Evolutionary conservation across 2,113 vertebrate genomes (phyloP).

Genomic region (Synodontis membranacea): DNA sequence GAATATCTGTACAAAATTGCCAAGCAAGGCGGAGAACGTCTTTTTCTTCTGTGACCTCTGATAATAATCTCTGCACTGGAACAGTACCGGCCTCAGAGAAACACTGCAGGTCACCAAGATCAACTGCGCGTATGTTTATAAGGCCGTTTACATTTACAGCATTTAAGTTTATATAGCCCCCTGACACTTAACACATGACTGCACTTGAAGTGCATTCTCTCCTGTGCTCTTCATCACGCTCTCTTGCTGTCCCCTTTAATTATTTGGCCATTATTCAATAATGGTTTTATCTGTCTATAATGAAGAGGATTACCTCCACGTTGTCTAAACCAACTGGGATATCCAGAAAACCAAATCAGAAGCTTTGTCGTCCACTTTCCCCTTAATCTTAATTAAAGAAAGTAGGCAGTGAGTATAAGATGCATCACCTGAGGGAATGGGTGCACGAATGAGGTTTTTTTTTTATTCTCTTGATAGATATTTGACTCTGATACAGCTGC

Average conservation of each 20-base stretch:
- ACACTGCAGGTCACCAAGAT: background rate
- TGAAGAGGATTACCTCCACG: background rate
- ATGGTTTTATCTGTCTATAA: conserved; percentile 15
- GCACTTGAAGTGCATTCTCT: background rate
- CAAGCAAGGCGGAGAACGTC: background rate
- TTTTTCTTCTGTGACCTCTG: background rate
- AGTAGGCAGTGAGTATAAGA: background rate
- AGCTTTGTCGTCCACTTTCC: background rate
- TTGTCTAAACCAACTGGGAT: background rate
- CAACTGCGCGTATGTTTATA: background rate
- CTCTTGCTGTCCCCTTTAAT: conserved; percentile 3
- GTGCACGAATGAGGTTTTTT: background rate
- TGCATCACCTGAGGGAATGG: background rate
- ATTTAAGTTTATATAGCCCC: background rate
- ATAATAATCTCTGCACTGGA: background rate
- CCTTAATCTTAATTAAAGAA: background rate
- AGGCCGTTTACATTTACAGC: background rate
- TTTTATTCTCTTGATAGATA: background rate
- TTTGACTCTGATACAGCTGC: background rate
- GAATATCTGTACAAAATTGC: background rate
- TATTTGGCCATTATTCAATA: conserved; percentile 27
- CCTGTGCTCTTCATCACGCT: background rate
- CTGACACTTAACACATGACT: background rate
- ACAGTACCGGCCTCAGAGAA: background rate
- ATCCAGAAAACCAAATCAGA: background rate